Conservation (phyloP, 2,797 vertebrate species). For the Falco cherrug region DNA sequence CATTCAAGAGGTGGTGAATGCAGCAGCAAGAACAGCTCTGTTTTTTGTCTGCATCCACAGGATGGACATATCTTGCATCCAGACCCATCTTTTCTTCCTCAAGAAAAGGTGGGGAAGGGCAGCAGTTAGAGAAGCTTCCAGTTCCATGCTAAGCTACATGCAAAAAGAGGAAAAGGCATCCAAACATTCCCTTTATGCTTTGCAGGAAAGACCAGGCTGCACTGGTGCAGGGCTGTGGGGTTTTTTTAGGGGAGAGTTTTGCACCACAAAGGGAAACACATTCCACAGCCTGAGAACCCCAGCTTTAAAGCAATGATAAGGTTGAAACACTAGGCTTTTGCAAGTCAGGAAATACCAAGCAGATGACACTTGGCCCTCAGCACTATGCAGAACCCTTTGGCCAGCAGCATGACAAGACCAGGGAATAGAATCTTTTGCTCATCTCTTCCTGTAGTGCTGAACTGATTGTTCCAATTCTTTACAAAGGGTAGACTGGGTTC, state of each 20-base stretch:
- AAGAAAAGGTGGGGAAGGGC: not conserved
- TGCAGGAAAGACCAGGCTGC: not conserved
- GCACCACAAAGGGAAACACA: not conserved
- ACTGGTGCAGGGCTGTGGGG: not conserved
- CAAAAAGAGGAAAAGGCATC: not conserved
- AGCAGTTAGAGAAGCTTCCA: not conserved
- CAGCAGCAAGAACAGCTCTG: not conserved
- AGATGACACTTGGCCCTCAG: constrained; percentile 18
- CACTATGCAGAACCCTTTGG: not conserved
- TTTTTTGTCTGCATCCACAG: not conserved
- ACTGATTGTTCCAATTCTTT: not conserved
- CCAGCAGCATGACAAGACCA: not conserved
- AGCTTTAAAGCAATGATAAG: constrained; percentile 41
- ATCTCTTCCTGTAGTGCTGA: not conserved
- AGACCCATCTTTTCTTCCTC: not conserved
- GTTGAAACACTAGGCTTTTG: constrained; percentile 5
- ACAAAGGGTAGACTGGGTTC: not conserved
- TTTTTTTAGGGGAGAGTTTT: not conserved
- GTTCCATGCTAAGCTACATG: not conserved
- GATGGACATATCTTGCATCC: not conserved
- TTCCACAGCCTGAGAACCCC: constrained; percentile 1
- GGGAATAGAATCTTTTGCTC: not conserved
- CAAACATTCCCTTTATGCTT: not conserved
- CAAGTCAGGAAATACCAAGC: constrained; percentile 53
- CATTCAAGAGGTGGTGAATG: not conserved